Base-by-base conservation (phyloP, 1,140 invertebrate genomes). In the Monomorium pharaonis region DNA sequence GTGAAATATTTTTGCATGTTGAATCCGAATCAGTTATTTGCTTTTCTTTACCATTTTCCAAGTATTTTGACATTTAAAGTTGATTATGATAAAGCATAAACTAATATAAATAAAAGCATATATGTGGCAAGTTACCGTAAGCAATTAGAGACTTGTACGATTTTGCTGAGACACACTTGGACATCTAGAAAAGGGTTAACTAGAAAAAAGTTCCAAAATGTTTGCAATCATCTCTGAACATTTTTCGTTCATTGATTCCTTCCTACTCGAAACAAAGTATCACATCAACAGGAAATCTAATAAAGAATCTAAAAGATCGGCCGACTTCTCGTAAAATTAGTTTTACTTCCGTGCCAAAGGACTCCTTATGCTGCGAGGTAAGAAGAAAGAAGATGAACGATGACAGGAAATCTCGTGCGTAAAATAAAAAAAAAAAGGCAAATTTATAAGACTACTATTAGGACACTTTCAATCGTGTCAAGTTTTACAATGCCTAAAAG, bases 271-370 rank as follows among this genome's bases (percentile, higher is more conserved):
- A 33, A 81, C 18, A 51, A 4, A 33, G 18, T 37, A 21, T 14
- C 14, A 18, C 24, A 14, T 47, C 54, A 42, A 78, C 60, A 84
- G 75, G 37, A 87, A 89, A 90, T 85, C 88, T 89, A 90, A 90
- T 90, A 90, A 89, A 76, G 62, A 87, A 27, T 60, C 75, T 49
- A 72, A 89, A 60, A 76, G 56, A 86, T 89, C 76, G 67, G 49
- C 49, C 49, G 69, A 77, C 51, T 83, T 88, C 54, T 62, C 77
- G 78, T 90, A 85, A 90, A 89, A 90, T 89, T 90, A 89, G 75
- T 89, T 89, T 69, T 54, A 77, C 47, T 6, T 49, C 54, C 1
- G 16, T 62, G 30, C 9, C 16, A n/a, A n/a, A n/a, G n/a, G n/a
- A 18, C 1, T 67, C 58, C 54, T 54, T 54, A 33, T 16, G 51